Conservation (phyloP, 1,140 invertebrate species). For the Drosophila repleta region DNA sequence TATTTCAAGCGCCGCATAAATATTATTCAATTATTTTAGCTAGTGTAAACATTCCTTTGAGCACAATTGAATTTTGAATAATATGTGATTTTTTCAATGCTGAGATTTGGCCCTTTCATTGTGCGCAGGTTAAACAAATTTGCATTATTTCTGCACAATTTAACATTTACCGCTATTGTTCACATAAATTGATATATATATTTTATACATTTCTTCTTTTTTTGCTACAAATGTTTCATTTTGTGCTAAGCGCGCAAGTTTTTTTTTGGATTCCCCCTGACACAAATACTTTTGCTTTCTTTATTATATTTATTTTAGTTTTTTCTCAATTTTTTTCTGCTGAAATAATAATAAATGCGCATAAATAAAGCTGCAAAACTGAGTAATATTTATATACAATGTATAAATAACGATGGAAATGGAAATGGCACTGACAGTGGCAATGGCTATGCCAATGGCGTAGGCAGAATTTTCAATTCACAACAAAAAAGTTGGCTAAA, state of each 20-base stretch:
- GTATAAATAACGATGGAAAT: constrained; percentile 12
- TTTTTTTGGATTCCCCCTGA: constrained; percentile 10
- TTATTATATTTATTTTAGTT: not conserved
- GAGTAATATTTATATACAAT: constrained; percentile 14
- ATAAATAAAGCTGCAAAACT: constrained; percentile 6
- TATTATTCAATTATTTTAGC: constrained; percentile 9
- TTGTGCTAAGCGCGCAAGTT: constrained; percentile 13
- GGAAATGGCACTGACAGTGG: constrained; percentile 1
- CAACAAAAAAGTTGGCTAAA: not conserved
- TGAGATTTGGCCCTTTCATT: constrained; percentile 5
- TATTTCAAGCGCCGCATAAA: constrained; percentile 15
- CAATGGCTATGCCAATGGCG: constrained; percentile 11
- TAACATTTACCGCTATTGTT: constrained; percentile 10
- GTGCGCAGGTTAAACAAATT: constrained; percentile 7
- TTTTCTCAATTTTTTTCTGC: not conserved
- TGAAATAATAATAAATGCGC: constrained; percentile 17
- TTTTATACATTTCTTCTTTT: constrained; percentile 10
- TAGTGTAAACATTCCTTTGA: not conserved
- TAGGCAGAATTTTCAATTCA: constrained; percentile 5
- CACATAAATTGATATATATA: not conserved
- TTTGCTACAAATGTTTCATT: not conserved
- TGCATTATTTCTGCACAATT: constrained; percentile 23
- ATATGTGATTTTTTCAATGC: not conserved
- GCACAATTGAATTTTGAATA: not conserved
- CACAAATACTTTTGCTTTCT: constrained; percentile 15